phyloP scores from a whole-genome alignment of 2,888 invertebrate genomes.

The Trissolcus brochymenae region DNA sequence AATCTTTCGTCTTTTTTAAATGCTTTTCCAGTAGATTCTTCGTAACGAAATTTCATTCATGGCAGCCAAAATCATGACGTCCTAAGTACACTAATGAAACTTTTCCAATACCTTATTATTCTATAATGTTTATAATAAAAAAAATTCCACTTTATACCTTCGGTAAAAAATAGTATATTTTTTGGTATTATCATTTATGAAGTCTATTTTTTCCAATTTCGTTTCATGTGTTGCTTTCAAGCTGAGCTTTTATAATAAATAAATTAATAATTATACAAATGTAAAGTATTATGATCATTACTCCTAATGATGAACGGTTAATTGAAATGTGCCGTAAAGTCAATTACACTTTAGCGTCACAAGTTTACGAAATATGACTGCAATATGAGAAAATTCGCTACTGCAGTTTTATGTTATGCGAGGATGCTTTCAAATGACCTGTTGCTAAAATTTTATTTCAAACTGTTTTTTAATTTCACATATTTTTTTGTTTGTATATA shows the following conservation, averaged over 20 bases:
- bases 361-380: constrained; percentile 37
- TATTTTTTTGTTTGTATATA: neutral
- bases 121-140: no score
- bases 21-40: constrained; percentile 5
- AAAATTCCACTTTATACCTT: neutral
- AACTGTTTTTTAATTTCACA: constrained; percentile 31
- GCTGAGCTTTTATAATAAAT: neutral
- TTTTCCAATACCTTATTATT: neutral
- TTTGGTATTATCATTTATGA: no score
- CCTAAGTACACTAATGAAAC: neutral
- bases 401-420: constrained; percentile 24
- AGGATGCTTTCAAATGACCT: constrained; percentile 42
- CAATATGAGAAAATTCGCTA: constrained; percentile 23
- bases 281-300: neutral
- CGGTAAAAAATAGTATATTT: neutral
- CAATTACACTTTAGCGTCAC: constrained; percentile 37
- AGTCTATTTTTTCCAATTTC: no score
- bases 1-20: constrained; percentile 31
- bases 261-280: constrained; percentile 4
- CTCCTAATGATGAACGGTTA: constrained; percentile 5
- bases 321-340: constrained; percentile 40
- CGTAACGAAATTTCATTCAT: constrained; percentile 18
- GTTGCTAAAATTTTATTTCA: constrained; percentile 33
- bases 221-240: no score
- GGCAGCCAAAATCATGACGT: neutral